Evolutionary conservation across 2,888 invertebrate species (phyloP).

Genomic region (Ptychoptera contaminata): DNA sequence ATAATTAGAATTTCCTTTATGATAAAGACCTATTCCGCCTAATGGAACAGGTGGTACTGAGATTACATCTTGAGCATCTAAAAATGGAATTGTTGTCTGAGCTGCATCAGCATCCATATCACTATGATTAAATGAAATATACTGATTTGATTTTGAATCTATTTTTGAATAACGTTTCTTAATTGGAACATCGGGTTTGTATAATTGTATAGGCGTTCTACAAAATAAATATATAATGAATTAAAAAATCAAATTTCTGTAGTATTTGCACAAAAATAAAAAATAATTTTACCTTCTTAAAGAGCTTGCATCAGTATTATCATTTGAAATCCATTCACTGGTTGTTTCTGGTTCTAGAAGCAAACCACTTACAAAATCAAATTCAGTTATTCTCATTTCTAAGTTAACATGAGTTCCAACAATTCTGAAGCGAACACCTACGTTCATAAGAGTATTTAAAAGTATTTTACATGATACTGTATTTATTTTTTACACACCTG

Average conservation of each 20-base stretch:
- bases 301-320: constrained; percentile 36
- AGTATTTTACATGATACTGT: not conserved
- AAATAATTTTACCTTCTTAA: not conserved
- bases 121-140: constrained; percentile 49
- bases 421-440: constrained; percentile 49
- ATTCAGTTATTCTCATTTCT: constrained; percentile 62
- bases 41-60: constrained; percentile 50
- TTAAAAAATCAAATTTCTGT: too few species aligned
- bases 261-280: too few species aligned
- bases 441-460: constrained; percentile 21
- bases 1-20: constrained; percentile 51
- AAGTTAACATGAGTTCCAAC: constrained; percentile 73
- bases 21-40: constrained; percentile 61
- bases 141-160: constrained; percentile 50
- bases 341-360: constrained; percentile 35
- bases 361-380: constrained; percentile 60
- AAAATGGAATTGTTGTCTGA: constrained; percentile 68
- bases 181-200: constrained; percentile 51
- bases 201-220: constrained; percentile 41
- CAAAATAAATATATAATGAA: too few species aligned
- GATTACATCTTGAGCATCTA: constrained; percentile 59
- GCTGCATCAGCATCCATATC: constrained; percentile 60
- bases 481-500: constrained; percentile 28
- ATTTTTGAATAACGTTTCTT: constrained; percentile 33
- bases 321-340: constrained; percentile 66